Evolutionary conservation across 2,113 vertebrate species (phyloP), one percentile per base, ranked within the genome.

Genomic region (Nanorana parkeri): DNA sequence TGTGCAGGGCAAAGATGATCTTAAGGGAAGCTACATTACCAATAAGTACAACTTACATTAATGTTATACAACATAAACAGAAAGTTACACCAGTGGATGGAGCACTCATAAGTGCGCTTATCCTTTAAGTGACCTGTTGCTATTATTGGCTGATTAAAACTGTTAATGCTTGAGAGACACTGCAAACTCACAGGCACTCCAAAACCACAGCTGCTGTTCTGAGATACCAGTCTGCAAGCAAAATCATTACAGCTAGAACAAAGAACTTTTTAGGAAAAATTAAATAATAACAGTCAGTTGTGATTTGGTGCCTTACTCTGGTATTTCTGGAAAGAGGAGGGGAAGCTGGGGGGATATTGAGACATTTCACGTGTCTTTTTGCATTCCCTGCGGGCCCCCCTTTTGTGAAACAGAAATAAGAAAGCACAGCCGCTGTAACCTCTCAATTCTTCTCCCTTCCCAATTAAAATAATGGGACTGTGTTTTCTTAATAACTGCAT

Each of bases 391-490:
- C 19, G 23, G 17, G 47, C 52, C 80, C 63, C 80, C 61, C 71
- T 81, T 66, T 72, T 68, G 71, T 68, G 72, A 67, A 60, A 60
- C 19, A 51, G 80, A 82, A 82, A 82, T 76, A 82, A 81, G 80
- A 73, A 80, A 65, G 52, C 17, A 41, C n/a, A 56, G 61, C 51
- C 66, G 29, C 47, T 74, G n/a, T 82, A 82, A 75, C 63, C 80
- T 65, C 69, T 66, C 28, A 28, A 75, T 82, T 82, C 52, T 75
- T 82, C 61, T 81, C 79, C 60, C 60, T 81, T 66, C 79, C 79
- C 79, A 81, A 81, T 81, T 81, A 81, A 81, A 81, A 81, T 82
- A 82, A 82, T 82, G 80, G 80, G 61, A 81, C 79, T 81, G 79
- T 81, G 79, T 81, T 74, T 81, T 81, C 79, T 81, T 81, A 81